Base-by-base conservation (phyloP, 2,113 vertebrate genomes). In the Saccopteryx leptura region DNA sequence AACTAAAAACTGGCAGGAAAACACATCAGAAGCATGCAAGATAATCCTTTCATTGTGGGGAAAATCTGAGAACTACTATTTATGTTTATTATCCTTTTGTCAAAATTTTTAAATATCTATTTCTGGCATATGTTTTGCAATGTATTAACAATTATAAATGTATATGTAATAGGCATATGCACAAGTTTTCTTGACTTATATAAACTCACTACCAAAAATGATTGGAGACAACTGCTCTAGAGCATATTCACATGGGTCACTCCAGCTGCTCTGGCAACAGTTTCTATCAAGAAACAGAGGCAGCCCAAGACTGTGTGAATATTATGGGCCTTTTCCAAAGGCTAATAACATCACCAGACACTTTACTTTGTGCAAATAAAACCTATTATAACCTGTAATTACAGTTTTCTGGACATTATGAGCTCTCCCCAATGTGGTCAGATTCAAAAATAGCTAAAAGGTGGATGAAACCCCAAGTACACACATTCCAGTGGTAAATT, bases 61-160 rank as follows among this genome's bases (percentile, higher is more conserved):
- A 84, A 91, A 95, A 80, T 46, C 72, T 5, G 79, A 95, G 48
- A 56, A 39, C n/a, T 75, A 14, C 72, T 79, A 56, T 63, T 74
- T 80, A 46, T 60, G 12, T 78, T 93, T 78, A 76, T 93, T 78
- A 76, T 71, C 78, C 80, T 71, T 69, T 56, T 68, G 39, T 95
- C 52, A 28, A 66, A 58, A 14, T 75, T 92, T 81, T n/a, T 56
- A 80, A 91, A 60, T 83, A 19, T 66, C 7, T 65, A 72, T 87
- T 88, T 88, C 83, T 84, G 69, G 21, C 33, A 39, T 65, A 69
- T 58, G 24, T 83, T 84, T 93, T 91, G 6, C 61, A 89, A 75
- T 23, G 26, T 61, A 50, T 69, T 91, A 46, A 50, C 21, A 91
- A 89, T 80, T 39, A 65, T 52, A 89, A 92, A 33, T 81, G 15